A percentile compares a stretch with the other conserved stretches of the same genome.
phyloP scores from a whole-genome alignment of 2,113 vertebrate species.

The Hippocampus barbouri region DNA sequence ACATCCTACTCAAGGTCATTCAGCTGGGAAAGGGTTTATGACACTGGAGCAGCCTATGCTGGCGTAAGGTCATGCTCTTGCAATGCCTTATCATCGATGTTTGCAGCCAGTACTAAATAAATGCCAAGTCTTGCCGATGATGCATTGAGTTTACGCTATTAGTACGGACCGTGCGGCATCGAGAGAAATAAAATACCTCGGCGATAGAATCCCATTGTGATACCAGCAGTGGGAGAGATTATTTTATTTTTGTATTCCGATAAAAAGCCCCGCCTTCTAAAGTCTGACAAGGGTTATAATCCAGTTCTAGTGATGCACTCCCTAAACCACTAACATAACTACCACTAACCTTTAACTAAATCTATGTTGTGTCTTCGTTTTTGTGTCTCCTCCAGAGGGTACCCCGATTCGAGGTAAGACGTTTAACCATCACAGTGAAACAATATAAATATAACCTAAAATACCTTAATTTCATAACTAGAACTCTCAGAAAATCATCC shows the following conservation, averaged over 20 bases:
- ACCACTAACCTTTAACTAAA: conserved; percentile 66
- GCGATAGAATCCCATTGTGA: conserved; percentile 45
- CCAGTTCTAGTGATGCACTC: conserved; percentile 39
- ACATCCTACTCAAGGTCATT: conserved; percentile 35
- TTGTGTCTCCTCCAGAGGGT: conserved; percentile 87
- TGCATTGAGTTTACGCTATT: conserved; percentile 10
- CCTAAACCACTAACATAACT: conserved; percentile 55
- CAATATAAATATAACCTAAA: conserved; percentile 14
- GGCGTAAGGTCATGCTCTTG: conserved; percentile 14
- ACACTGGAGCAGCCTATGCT: conserved; percentile 14
- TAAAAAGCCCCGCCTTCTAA: conserved; percentile 13
- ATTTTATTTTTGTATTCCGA: neutral
- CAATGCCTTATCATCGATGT: conserved; percentile 11
- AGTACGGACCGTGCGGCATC: neutral
- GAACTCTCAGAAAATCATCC: conserved; percentile 35
- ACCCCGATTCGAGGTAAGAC: conserved; percentile 99
- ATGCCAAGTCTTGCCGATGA: neutral
- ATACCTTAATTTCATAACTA: conserved; percentile 49
- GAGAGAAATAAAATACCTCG: neutral
- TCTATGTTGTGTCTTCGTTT: conserved; percentile 74
- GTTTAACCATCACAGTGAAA: conserved; percentile 41
- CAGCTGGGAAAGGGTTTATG: conserved; percentile 16
- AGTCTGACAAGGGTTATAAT: conserved; percentile 33
- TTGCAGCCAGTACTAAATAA: conserved; percentile 14
- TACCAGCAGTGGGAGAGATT: conserved; percentile 57